These are phyloP conservation scores for Mycetomoellerius zeteki DNA, from an alignment of 1,140 invertebrate genomes.

Conservation along the genomic window DNA sequence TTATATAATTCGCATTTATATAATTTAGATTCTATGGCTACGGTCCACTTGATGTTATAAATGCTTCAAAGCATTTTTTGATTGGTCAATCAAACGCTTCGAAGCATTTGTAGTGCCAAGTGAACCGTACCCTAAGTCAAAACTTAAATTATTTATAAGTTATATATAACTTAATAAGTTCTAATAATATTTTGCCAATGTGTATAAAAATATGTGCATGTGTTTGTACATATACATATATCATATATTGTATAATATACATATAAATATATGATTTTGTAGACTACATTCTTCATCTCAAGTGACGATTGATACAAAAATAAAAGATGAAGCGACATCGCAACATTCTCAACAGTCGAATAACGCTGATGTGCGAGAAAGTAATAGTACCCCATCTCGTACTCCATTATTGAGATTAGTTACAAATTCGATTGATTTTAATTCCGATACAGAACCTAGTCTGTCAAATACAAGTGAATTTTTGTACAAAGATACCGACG, in stretches of 20 bases:
- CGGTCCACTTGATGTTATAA: too few species aligned
- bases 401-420: not conserved
- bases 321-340: not conserved
- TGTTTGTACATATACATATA: too few species aligned
- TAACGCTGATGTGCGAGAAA: not conserved
- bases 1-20: not conserved
- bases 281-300: not conserved
- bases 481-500: not conserved
- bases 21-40: not conserved
- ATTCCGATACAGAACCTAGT: not conserved
- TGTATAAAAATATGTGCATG: not conserved
- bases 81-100: too few species aligned
- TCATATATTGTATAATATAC: too few species aligned
- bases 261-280: not conserved
- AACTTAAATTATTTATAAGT: not conserved
- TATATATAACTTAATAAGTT: not conserved
- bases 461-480: not conserved
- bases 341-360: slow-evolving; percentile 10
- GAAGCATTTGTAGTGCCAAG: too few species aligned
- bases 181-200: not conserved
- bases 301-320: not conserved
- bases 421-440: not conserved
- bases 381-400: not conserved
- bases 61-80: too few species aligned
- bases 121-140: too few species aligned